Evolutionary conservation across 2,888 invertebrate genomes (phyloP).

Genomic region (Eumerus sabulonum): DNA sequence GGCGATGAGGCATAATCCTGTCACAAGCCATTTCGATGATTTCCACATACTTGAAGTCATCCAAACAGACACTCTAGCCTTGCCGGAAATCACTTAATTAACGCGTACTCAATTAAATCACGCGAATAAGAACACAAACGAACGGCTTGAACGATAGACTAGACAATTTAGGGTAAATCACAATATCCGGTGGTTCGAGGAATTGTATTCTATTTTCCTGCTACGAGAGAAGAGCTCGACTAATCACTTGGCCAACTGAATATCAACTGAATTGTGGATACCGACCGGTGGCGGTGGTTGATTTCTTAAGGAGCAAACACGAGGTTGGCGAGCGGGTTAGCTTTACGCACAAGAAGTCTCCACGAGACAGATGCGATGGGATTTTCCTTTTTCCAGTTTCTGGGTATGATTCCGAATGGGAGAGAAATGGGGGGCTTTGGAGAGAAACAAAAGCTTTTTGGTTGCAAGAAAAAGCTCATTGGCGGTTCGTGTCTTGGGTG

Average conservation of each 20-base stretch:
- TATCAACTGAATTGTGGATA: constrained; percentile 59
- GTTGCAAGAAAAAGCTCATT: constrained; percentile 1
- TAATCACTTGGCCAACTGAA: constrained; percentile 66
- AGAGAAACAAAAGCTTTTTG: constrained; percentile 16
- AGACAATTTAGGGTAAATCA: constrained; percentile 49
- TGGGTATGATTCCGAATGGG: no score
- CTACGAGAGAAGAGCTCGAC: constrained; percentile 47
- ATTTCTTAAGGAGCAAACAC: constrained; percentile 54
- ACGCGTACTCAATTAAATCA: constrained; percentile 56
- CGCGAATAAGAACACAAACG: constrained; percentile 24
- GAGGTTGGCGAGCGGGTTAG: constrained; percentile 38
- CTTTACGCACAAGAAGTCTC: constrained; percentile 59
- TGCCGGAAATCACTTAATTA: constrained; percentile 43
- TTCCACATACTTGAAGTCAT: constrained; percentile 46
- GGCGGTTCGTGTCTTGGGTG: constrained; percentile 35
- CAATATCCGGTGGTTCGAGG: constrained; percentile 53
- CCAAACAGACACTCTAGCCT: background rate
- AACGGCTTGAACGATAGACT: no score
- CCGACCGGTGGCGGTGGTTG: constrained; percentile 35
- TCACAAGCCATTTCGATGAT: constrained; percentile 54
- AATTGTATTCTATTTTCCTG: background rate
- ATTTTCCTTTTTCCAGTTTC: constrained; percentile 44
- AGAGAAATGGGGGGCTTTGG: constrained; percentile 32
- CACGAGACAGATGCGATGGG: constrained; percentile 42
- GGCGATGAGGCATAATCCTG: constrained; percentile 60